Percentiles rank a stretch among this genome's conserved stretches.
Conservation (phyloP, 2,113 vertebrate genomes). For the Chaetodon auriga region DNA sequence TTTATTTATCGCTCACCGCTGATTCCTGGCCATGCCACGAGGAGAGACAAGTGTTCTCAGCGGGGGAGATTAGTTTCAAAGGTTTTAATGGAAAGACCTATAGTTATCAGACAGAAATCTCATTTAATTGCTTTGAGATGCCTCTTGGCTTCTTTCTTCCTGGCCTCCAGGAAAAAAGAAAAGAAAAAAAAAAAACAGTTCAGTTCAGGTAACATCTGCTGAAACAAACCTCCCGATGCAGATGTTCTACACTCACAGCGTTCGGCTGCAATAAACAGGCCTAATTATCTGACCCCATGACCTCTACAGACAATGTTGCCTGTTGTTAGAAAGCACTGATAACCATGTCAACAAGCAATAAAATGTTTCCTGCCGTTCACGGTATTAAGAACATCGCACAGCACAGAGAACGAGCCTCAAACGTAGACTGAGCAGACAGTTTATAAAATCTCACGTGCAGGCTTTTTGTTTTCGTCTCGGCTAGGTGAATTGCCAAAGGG, state of each 20-base stretch:
- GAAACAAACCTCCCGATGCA: constrained; percentile 39
- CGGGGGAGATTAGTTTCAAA: constrained; percentile 65
- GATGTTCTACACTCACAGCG: constrained; percentile 9
- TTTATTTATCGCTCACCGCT: constrained; percentile 81
- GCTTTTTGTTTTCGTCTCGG: constrained; percentile 28
- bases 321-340: constrained; percentile 65
- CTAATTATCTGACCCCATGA: constrained; percentile 83
- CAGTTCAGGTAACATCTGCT: constrained; percentile 16
- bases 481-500: constrained; percentile 29
- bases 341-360: constrained; percentile 65
- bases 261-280: constrained; percentile 69
- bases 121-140: constrained; percentile 77
- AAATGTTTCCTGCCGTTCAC: constrained; percentile 55
- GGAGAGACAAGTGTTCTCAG: constrained; percentile 79
- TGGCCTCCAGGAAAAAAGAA: constrained; percentile 38
- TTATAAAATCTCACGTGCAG: not conserved
- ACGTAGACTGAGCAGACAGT: not conserved
- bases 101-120: constrained; percentile 64
- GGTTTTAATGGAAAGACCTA: constrained; percentile 71
- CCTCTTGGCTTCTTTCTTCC: constrained; percentile 42
- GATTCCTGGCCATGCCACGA: constrained; percentile 76
- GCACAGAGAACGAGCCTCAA: constrained; percentile 1
- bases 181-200: not conserved
- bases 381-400: constrained; percentile 15
- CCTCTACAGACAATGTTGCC: constrained; percentile 75